These are phyloP conservation scores for Falco biarmicus DNA, from an alignment of 2,797 vertebrate species.

Conservation along the genomic window DNA sequence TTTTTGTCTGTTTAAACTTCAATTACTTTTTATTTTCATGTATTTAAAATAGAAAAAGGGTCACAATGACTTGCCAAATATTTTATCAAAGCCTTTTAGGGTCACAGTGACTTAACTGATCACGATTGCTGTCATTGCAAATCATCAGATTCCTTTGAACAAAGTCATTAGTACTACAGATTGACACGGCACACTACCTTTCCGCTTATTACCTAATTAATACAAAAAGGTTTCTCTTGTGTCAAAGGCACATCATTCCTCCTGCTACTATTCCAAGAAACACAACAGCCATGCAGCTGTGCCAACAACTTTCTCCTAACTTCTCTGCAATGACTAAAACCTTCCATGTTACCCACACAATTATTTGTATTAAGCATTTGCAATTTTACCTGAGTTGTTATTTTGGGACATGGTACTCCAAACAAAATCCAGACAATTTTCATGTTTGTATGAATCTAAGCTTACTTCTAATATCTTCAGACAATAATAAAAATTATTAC, in stretches of 20 bases:
- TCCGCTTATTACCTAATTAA: background rate
- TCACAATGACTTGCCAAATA: background rate
- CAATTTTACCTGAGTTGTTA: background rate
- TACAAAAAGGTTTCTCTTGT: background rate
- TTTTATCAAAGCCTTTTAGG: background rate
- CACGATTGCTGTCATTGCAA: background rate
- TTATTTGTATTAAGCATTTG: background rate
- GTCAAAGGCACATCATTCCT: background rate
- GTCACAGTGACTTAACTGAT: background rate
- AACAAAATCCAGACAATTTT: background rate
- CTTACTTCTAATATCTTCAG: background rate
- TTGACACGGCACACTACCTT: background rate
- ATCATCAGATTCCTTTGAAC: background rate
- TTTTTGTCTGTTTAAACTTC: background rate
- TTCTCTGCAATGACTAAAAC: background rate
- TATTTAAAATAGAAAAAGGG: background rate
- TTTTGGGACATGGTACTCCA: background rate
- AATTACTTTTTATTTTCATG: background rate
- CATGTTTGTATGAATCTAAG: background rate
- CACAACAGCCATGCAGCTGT: background rate
- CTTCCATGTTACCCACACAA: background rate
- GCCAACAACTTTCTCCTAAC: background rate
- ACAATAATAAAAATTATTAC: background rate
- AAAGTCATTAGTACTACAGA: background rate
- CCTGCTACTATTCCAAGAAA: background rate